phyloP scores from a whole-genome alignment of 2,113 vertebrate species.

The Strigops habroptila region DNA sequence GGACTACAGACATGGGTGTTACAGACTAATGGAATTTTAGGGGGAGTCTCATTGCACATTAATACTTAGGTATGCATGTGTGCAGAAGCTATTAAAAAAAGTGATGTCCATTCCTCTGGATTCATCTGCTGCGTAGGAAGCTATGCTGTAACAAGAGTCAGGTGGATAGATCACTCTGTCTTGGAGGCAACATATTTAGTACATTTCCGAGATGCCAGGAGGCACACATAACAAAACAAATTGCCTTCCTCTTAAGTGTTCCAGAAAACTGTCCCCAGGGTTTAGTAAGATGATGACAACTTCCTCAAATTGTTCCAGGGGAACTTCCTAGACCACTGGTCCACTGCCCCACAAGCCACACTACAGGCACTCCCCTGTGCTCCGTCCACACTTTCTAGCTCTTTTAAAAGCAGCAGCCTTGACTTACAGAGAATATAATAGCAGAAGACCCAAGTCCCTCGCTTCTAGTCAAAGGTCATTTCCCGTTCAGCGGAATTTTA shows the following conservation, averaged over 20 bases:
- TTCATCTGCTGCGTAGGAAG: background rate
- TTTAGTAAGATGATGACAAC: background rate
- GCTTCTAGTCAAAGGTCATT: background rate
- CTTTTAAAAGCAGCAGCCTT: background rate
- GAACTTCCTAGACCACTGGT: background rate
- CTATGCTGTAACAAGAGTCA: background rate
- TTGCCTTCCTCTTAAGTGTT: background rate
- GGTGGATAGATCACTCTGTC: fast-evolving
- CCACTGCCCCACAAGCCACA: background rate
- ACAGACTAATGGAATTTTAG: background rate
- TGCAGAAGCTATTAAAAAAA: background rate
- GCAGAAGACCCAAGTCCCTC: background rate
- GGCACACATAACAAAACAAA: background rate
- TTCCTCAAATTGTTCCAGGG: background rate
- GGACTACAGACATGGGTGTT: background rate
- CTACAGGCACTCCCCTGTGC: background rate
- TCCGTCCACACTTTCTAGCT: background rate
- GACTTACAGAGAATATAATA: background rate
- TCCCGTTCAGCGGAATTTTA: background rate
- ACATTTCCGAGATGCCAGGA: background rate
- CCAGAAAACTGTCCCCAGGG: background rate
- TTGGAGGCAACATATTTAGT: background rate
- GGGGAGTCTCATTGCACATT: background rate
- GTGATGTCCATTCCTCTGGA: background rate
- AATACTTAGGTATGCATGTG: background rate